These are phyloP conservation scores for Drosophila bifasciata DNA, from an alignment of 1,140 invertebrate genomes.

Conservation along the genomic window DNA sequence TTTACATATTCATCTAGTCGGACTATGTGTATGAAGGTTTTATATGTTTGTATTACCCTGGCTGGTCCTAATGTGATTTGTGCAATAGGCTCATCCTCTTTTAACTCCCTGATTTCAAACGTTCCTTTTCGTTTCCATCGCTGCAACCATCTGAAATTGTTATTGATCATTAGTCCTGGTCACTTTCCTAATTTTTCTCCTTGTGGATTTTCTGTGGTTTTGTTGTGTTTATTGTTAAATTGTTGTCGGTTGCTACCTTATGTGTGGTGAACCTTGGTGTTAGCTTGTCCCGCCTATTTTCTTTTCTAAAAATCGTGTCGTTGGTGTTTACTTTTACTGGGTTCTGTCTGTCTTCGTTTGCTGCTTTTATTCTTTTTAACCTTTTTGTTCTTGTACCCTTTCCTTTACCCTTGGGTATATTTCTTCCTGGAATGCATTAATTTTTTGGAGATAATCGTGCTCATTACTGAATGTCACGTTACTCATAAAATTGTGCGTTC, in stretches of 20 bases:
- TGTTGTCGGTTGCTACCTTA: not conserved
- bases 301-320: not conserved
- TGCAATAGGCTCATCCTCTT: no score
- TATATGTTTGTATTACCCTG: no score
- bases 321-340: not conserved
- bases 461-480: slow-evolving; percentile 1
- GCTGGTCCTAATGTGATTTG: no score
- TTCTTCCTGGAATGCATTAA: slow-evolving; percentile 2
- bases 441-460: slow-evolving; percentile 7
- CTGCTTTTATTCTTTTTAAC: not conserved
- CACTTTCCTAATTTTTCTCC: not conserved
- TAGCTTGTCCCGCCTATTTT: slow-evolving; percentile 7
- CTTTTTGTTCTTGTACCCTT: not conserved
- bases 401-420: slow-evolving; percentile 1
- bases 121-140: no score
- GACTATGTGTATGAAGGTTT: no score
- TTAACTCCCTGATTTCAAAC: no score
- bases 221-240: not conserved
- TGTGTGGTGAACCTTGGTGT: not conserved
- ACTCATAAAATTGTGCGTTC: not conserved
- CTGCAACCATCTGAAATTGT: slow-evolving; percentile 5
- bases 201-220: slow-evolving; percentile 1
- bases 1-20: no score
- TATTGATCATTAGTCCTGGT: not conserved
- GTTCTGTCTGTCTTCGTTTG: not conserved